Conservation (phyloP, 1,140 invertebrate genomes). For the Zelostemma sp. region DNA sequence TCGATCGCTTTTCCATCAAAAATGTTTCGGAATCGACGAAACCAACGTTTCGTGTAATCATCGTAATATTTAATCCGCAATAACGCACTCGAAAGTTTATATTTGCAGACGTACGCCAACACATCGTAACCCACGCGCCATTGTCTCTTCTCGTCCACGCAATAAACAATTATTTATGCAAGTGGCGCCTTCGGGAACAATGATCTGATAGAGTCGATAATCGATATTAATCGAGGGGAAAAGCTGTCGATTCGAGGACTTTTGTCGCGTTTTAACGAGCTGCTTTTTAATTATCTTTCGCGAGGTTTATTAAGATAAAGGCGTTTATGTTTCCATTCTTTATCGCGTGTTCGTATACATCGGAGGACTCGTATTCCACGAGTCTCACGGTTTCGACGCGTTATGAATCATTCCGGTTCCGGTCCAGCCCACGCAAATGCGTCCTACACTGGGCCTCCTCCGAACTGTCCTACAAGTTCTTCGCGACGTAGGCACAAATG, state of each 20-base stretch:
- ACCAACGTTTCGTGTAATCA: too few species aligned
- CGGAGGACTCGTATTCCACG: conserved; percentile 49
- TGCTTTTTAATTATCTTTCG: too few species aligned
- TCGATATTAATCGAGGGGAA: conserved; percentile 5
- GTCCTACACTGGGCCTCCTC: conserved; percentile 50
- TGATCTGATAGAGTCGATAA: conserved; percentile 12
- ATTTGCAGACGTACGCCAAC: conserved; percentile 16
- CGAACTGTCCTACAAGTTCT: conserved; percentile 36
- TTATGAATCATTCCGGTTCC: conserved; percentile 68
- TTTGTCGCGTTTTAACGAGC: too few species aligned
- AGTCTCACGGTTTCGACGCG: conserved; percentile 55
- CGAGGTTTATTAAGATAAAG: too few species aligned
- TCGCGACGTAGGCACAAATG: conserved; percentile 43
- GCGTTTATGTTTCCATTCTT: too few species aligned
- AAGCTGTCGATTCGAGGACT: too few species aligned
- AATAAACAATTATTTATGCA: conserved; percentile 14
- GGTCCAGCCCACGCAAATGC: conserved; percentile 65
- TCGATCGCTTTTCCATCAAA: too few species aligned
- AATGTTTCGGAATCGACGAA: too few species aligned
- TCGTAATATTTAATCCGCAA: neutral
- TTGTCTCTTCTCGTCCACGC: conserved; percentile 20
- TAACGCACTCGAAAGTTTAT: neutral
- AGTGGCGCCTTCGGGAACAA: conserved; percentile 15
- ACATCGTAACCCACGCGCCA: conserved; percentile 25
- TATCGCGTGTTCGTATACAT: neutral